Conservation (phyloP, 2,888 invertebrate genomes). For the Mythimna lalbum region DNA sequence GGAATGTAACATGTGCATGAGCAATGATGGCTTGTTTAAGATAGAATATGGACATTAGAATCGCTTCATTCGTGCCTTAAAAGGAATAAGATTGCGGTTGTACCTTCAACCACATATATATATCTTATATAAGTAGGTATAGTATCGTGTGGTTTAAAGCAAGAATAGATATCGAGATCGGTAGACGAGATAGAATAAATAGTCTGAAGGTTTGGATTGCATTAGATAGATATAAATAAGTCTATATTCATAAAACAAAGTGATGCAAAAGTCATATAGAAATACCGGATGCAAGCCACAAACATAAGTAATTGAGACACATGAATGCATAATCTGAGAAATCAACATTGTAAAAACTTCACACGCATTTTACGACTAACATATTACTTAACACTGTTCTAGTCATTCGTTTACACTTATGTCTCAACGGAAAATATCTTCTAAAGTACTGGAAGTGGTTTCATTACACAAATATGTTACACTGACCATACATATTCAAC, state of each 20-base stretch:
- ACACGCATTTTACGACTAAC: slow-evolving; percentile 12
- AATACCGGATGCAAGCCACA: slow-evolving; percentile 6
- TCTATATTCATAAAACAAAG: not conserved
- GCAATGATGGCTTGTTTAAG: slow-evolving; percentile 18
- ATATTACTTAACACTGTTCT: slow-evolving; percentile 34
- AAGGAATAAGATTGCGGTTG: slow-evolving; percentile 15
- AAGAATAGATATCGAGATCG: not conserved
- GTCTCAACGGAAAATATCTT: slow-evolving; percentile 43
- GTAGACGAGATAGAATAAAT: not conserved
- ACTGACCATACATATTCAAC: slow-evolving; percentile 39
- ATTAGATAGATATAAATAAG: not conserved
- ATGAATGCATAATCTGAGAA: slow-evolving; percentile 18
- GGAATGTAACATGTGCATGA: slow-evolving; percentile 26
- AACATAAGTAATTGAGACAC: slow-evolving; percentile 6
- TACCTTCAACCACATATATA: not conserved
- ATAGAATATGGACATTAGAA: not conserved
- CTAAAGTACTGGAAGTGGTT: slow-evolving; percentile 44
- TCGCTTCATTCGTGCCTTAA: slow-evolving; percentile 22
- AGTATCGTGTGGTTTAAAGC: not conserved
- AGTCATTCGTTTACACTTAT: slow-evolving; percentile 28
- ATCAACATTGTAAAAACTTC: slow-evolving; percentile 30
- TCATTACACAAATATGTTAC: slow-evolving; percentile 48
- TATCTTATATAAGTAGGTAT: not conserved
- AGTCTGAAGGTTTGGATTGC: not conserved
- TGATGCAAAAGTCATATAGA: not conserved